Evolutionary conservation across 2,113 vertebrate genomes (phyloP).

Genomic region (Ranitomeya variabilis): DNA sequence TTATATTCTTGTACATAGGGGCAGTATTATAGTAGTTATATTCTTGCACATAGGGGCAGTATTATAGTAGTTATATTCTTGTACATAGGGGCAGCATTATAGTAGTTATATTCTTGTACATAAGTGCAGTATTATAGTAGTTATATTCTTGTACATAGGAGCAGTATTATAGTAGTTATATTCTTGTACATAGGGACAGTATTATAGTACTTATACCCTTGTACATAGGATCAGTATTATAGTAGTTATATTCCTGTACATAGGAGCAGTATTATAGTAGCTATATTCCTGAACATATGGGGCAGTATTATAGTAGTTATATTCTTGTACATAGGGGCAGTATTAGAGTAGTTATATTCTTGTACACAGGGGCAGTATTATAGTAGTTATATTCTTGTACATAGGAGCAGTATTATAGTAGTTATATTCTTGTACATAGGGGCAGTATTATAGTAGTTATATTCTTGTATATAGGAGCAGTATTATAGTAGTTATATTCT

Average conservation of each 20-base stretch:
- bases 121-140: background rate
- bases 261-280: too few relatives aligned
- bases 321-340: too few relatives aligned
- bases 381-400: conserved; percentile 2
- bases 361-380: background rate
- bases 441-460: too few relatives aligned
- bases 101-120: background rate
- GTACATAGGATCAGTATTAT: background rate
- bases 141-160: background rate
- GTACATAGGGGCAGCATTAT: background rate
- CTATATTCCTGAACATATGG: too few relatives aligned
- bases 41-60: too few relatives aligned
- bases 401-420: background rate
- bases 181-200: background rate
- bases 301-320: too few relatives aligned
- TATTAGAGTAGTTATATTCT: background rate
- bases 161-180: background rate
- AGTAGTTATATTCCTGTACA: background rate
- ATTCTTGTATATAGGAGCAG: background rate
- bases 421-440: background rate
- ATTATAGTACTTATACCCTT: background rate
- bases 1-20: too few relatives aligned
- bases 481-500: conserved; percentile 6
- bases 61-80: too few relatives aligned
- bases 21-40: too few relatives aligned